Conservation (phyloP, 1,140 invertebrate species). For the Diabrotica undecimpunctata region DNA sequence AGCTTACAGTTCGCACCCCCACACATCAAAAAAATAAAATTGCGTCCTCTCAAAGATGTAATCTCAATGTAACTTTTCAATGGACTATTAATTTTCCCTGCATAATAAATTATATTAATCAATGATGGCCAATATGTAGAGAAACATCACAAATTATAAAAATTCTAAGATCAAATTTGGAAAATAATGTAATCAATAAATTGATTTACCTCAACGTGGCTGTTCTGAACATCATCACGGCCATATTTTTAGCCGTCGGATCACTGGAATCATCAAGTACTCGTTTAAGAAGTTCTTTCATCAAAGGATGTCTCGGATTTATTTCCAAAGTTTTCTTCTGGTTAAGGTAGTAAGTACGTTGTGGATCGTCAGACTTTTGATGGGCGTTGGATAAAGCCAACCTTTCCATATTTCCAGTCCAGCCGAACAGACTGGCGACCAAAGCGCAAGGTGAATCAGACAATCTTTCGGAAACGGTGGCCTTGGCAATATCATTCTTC, state of each 20-base stretch:
- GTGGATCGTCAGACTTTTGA: conserved; percentile 91
- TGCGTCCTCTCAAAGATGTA: too few relatives aligned
- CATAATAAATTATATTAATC: too few relatives aligned
- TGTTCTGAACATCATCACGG: conserved; percentile 87
- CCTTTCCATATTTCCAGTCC: conserved; percentile 99
- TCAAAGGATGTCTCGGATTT: conserved; percentile 94
- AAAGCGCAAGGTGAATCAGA: conserved; percentile 92
- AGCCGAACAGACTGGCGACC: conserved; percentile 94
- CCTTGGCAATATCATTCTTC: conserved; percentile 81
- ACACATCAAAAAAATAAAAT: too few relatives aligned
- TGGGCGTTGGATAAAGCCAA: conserved; percentile 95
- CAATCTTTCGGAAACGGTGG: conserved; percentile 80
- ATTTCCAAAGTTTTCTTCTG: conserved; percentile 98
- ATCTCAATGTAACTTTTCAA: too few relatives aligned
- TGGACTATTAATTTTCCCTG: too few relatives aligned
- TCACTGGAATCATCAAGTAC: conserved; percentile 79
- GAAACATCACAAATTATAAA: too few relatives aligned
- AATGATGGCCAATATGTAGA: too few relatives aligned
- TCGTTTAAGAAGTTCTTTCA: conserved; percentile 83
- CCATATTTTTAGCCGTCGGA: conserved; percentile 79
- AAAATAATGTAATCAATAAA: background rate
- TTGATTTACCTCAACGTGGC: conserved; percentile 70
- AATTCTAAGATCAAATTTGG: too few relatives aligned
- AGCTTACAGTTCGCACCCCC: too few relatives aligned
- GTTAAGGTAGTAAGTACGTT: conserved; percentile 85